A percentile compares a stretch with the other conserved stretches of the same genome.
Evolutionary conservation across 1,140 invertebrate genomes (phyloP).

Genomic region (Cotesia typhae): DNA sequence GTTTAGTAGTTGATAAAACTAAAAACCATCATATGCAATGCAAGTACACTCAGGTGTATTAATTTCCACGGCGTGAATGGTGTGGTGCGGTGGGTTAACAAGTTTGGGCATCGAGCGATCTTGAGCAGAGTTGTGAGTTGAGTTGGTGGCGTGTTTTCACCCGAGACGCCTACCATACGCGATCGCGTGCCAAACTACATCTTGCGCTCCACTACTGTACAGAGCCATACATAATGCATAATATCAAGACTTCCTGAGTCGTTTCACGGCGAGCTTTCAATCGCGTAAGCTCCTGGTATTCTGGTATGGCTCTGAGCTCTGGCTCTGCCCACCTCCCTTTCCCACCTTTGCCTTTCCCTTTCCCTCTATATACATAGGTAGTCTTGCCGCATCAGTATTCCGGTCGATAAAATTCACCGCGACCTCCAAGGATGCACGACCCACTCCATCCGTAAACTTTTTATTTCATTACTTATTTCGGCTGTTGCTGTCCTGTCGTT

Average conservation of each 20-base stretch:
- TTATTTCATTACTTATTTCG: no score
- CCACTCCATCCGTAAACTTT: background rate
- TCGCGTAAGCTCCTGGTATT: constrained; percentile 48
- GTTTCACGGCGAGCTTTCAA: constrained; percentile 62
- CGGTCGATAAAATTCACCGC: constrained; percentile 51
- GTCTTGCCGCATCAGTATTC: constrained; percentile 38
- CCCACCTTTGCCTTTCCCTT: constrained; percentile 38
- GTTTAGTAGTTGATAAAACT: constrained; percentile 9
- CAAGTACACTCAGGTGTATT: constrained; percentile 13
- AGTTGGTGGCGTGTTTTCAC: constrained; percentile 39
- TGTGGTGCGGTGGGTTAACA: constrained; percentile 32
- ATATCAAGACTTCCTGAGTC: constrained; percentile 58
- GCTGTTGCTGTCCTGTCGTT: no score
- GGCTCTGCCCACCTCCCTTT: constrained; percentile 30
- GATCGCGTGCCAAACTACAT: constrained; percentile 58
- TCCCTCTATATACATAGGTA: constrained; percentile 20
- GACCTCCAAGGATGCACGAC: constrained; percentile 9
- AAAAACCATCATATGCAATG: background rate
- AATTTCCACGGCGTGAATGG: constrained; percentile 19
- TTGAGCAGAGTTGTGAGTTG: constrained; percentile 47
- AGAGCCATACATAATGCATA: constrained; percentile 63
- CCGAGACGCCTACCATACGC: constrained; percentile 25
- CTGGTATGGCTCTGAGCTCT: no score
- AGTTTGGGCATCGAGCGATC: constrained; percentile 40
- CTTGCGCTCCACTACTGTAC: constrained; percentile 47